Evolutionary conservation across 2,888 invertebrate genomes (phyloP).

Genomic region (Coelinius sp.): DNA sequence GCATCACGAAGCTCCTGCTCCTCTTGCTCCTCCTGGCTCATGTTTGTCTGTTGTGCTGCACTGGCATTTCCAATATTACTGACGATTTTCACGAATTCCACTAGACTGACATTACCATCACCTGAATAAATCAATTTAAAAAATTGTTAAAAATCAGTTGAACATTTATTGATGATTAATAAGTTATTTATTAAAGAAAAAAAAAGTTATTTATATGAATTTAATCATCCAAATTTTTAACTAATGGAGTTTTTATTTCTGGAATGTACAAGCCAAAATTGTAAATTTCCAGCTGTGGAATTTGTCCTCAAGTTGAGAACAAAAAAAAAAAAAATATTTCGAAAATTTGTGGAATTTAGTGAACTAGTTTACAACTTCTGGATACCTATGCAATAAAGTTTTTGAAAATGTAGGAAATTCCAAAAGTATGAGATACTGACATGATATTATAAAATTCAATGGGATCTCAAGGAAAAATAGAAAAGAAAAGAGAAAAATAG

Average conservation of each 20-base stretch:
- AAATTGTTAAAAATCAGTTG: not conserved
- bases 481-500: not conserved
- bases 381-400: not conserved
- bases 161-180: not conserved
- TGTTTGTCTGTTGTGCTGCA: conserved; percentile 77
- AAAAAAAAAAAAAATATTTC: not conserved
- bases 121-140: conserved; percentile 72
- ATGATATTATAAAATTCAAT: not conserved
- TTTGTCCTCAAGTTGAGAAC: not conserved
- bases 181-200: not conserved
- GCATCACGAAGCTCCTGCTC: conserved; percentile 88
- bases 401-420: not conserved
- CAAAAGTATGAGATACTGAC: not conserved
- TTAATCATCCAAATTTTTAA: no score
- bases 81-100: conserved; percentile 89
- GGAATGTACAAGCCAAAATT: no score
- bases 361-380: not conserved
- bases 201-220: no score
- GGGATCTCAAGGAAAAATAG: not conserved
- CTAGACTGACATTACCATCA: conserved; percentile 90
- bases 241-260: no score
- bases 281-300: not conserved
- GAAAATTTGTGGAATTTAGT: not conserved
- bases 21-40: conserved; percentile 83
- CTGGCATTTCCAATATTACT: conserved; percentile 80